Evolutionary conservation across 2,113 vertebrate genomes (phyloP), one percentile per base, ranked within the genome.

Genomic region (Chitala chitala): DNA sequence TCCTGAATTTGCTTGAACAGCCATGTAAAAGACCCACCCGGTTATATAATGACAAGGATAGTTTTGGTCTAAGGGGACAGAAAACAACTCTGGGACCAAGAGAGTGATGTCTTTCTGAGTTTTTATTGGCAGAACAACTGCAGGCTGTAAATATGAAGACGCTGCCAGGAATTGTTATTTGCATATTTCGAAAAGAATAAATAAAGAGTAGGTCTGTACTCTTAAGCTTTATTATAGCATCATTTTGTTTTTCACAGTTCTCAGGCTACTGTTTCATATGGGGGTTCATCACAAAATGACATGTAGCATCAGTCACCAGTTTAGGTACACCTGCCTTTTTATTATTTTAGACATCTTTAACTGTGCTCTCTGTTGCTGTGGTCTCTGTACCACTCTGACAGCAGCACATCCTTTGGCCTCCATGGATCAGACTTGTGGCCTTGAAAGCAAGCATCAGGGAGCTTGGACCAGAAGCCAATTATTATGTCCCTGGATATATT

Each of bases 101-200:
- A 15, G 40, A 50, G 48, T 3, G 24, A 26, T 17, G 17, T 10
- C 46, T 29, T 48, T 69, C 40, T 53, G 48, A 33, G 29, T 53
- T 53, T 20, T 33, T 44, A 69, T 4, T 1, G 66, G 68, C 31
- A 29, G 48, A 33, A 51, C 68, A 69, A 53, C 24, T 69, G 68
- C 24, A 17, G 68, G 13, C 24, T 53, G 68, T 69, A 69, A 69
- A 69, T 69, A 44, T 51, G 26, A 24, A 51, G 38, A 5, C 24
- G 46, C 7, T 69, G 15, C 68, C 68, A 69, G 68, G 26, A 51
- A 48, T 50, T 13, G 46, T n/a, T 69, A 51, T 69, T 53, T 51
- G 46, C 46, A 33, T 22, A 22, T 7, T 26, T 36, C 33, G 12
- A 69, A 51, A 69, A 53, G 46, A 46, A 29, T 53, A 53, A 69